Percentiles rank a stretch among this genome's conserved stretches.
These are phyloP conservation scores for Gambusia affinis DNA, from an alignment of 2,113 vertebrate species.

Conservation along the genomic window DNA sequence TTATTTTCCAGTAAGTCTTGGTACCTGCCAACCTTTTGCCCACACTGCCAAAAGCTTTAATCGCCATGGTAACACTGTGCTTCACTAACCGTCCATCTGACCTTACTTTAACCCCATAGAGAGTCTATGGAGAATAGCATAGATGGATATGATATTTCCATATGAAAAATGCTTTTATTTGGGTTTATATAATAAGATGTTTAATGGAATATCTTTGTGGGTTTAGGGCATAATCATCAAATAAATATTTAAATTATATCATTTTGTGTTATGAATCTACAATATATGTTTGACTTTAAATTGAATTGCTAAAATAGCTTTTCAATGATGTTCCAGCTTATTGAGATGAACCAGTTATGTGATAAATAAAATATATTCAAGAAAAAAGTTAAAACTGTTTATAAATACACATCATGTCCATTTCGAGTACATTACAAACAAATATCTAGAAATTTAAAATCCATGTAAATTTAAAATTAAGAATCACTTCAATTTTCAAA, in stretches of 20 bases:
- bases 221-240: background rate
- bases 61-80: too few species aligned
- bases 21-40: too few species aligned
- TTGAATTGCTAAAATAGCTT: background rate
- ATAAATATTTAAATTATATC: background rate
- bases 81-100: too few species aligned
- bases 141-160: too few species aligned
- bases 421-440: constrained; percentile 28
- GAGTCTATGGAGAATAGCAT: too few species aligned
- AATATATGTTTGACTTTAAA: background rate
- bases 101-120: too few species aligned
- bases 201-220: background rate
- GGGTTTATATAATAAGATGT: background rate
- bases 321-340: background rate
- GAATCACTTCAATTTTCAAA: constrained; percentile 17
- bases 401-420: constrained; percentile 5
- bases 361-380: constrained; percentile 7
- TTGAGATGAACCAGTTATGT: background rate
- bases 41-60: too few species aligned
- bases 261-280: background rate
- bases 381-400: constrained; percentile 16
- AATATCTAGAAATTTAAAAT: constrained; percentile 34
- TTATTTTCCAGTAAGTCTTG: background rate
- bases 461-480: constrained; percentile 51
- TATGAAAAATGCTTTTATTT: too few species aligned